Base-by-base conservation (phyloP, 2,797 vertebrate species). In the Poecilia velifera region DNA sequence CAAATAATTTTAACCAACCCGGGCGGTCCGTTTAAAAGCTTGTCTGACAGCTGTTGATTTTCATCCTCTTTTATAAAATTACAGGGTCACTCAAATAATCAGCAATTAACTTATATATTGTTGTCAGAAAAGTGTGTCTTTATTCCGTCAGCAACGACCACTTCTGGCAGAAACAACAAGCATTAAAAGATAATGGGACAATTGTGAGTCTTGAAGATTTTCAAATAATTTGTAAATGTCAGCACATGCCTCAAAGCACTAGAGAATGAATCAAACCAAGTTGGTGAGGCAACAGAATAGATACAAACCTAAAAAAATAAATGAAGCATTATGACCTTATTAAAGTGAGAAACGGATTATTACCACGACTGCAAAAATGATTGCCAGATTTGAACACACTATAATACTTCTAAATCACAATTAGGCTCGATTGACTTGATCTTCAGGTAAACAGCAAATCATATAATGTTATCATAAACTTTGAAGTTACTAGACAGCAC, bases 81-180 rank as follows among this genome's bases (percentile, higher is more conserved):
- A 53, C 57, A 77, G 36, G 45, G 55, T 72, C 55, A 75, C 18
- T 77, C 75, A 45, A 74, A 55, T 53, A 39, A 66, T 28, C 36
- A 78, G 53, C 68, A 72, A 34, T 82, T 47, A 76, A 66, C 41
- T 76, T 77, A 53, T 62, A 22, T 51, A 14, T 73, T 31, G 16
- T 10, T 76, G 41, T 76, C 74, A 74, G 55, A 16, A 18, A 43
- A 59, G 55, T 64, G 53, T 62, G 51, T 4, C 41, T 71, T 78
- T 72, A 72, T 66, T 75, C 53, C 25, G 41, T 49, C 6, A 20
- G n/a, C 59, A 34, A 41, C 13, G 3, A 78, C 59, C 71, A 73
- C 51, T 72, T 25, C 13, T 81, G 71, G 74, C 51, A 12, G 34
- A 66, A 80, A 59, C 45, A 76, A 31, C n/a, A 36, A 59, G 41